Percentiles rank a stretch among this genome's conserved stretches.
Evolutionary conservation across 2,113 vertebrate genomes (phyloP).

Genomic region (Thunnus maccoyii): DNA sequence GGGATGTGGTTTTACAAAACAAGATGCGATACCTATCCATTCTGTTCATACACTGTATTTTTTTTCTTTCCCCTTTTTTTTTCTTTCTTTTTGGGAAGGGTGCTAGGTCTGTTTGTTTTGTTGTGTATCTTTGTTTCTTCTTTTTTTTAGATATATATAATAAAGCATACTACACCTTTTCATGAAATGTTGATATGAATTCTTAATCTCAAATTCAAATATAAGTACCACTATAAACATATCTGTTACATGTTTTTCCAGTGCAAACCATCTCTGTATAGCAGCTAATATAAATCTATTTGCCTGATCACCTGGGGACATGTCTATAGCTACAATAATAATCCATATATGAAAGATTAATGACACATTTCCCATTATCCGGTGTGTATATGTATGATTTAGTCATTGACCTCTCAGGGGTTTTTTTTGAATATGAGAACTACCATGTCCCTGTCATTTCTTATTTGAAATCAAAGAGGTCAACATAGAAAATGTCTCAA

Average conservation of each 20-base stretch:
- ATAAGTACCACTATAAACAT: background rate
- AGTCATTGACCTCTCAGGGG: constrained; percentile 80
- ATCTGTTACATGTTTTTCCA: constrained; percentile 13
- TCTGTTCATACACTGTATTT: constrained; percentile 33
- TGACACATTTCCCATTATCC: constrained; percentile 70
- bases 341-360: constrained; percentile 77
- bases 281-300: constrained; percentile 59
- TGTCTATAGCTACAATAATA: constrained; percentile 68
- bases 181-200: constrained; percentile 19
- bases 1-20: constrained; percentile 74
- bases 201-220: constrained; percentile 3
- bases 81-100: background rate
- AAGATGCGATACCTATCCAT: constrained; percentile 65
- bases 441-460: constrained; percentile 80
- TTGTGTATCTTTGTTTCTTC: constrained; percentile 12
- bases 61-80: background rate
- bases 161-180: background rate
- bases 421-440: constrained; percentile 62
- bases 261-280: constrained; percentile 30
- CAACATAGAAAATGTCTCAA: constrained; percentile 81
- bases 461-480: constrained; percentile 83
- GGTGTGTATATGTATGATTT: constrained; percentile 72
- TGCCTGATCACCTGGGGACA: constrained; percentile 62
- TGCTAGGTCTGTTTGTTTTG: background rate
- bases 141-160: constrained; percentile 13